These are phyloP conservation scores for Lepus europaeus DNA, from an alignment of 2,113 vertebrate species.

Conservation along the genomic window DNA sequence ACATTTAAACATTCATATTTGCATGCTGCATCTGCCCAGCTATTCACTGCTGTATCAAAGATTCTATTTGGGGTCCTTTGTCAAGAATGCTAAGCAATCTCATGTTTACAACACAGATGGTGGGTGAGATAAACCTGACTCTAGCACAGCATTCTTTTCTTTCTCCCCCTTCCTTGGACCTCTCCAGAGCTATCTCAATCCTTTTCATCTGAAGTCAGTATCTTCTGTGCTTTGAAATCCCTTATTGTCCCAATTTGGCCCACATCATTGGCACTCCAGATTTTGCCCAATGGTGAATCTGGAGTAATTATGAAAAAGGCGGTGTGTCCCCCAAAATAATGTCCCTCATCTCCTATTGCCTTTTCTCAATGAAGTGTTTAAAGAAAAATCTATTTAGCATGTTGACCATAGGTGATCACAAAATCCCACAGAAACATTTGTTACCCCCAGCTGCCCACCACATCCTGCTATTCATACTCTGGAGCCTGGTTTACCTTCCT, in stretches of 20 bases:
- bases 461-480: accelerated
- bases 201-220: background rate
- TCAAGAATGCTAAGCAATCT: background rate
- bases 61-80: background rate
- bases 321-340: background rate
- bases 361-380: no score
- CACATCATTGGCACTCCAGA: background rate
- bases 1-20: background rate
- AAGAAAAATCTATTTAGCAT: no score
- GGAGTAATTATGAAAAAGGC: background rate
- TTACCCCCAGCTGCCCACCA: accelerated
- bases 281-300: background rate
- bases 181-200: background rate
- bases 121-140: background rate
- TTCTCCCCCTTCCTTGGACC: accelerated
- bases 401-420: background rate
- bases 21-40: background rate
- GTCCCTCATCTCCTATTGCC: background rate
- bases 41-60: background rate
- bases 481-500: background rate
- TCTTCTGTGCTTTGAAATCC: background rate
- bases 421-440: background rate
- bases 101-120: background rate
- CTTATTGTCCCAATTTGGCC: background rate
- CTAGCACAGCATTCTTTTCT: background rate